A percentile compares a stretch with the other conserved stretches of the same genome.
Evolutionary conservation across 2,797 vertebrate species (phyloP).

Genomic region (Euthynnus affinis): DNA sequence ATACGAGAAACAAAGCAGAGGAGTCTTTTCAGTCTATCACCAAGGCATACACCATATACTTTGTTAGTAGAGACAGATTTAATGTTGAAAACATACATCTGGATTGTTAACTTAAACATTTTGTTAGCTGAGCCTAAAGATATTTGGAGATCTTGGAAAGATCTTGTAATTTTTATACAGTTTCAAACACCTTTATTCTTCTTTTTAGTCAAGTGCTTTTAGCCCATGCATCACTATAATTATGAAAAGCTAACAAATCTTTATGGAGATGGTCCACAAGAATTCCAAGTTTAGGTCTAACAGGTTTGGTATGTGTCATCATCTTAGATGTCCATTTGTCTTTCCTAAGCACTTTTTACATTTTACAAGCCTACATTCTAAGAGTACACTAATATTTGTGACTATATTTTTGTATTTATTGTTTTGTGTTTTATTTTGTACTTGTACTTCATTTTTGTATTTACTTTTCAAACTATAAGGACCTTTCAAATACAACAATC

Average conservation of each 20-base stretch:
- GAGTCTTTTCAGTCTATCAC: neutral
- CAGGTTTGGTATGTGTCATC: neutral
- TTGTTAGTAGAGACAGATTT: constrained; percentile 9
- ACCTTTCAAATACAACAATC: neutral
- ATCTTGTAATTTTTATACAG: neutral
- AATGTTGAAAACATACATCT: constrained; percentile 21
- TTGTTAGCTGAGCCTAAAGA: constrained; percentile 26
- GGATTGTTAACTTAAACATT: constrained; percentile 2
- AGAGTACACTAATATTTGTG: neutral
- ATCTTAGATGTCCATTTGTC: neutral
- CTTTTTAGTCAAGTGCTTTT: constrained; percentile 8
- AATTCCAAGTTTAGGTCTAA: neutral
- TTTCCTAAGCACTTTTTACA: neutral
- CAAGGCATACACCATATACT: neutral
- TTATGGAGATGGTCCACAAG: neutral
- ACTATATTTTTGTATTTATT: too few relatives aligned
- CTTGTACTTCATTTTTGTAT: neutral
- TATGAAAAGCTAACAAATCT: neutral
- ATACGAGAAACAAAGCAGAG: neutral
- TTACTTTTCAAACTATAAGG: neutral
- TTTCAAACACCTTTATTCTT: neutral
- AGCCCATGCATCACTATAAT: too few relatives aligned
- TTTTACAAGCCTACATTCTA: neutral
- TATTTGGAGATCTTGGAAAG: constrained; percentile 13
- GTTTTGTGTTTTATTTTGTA: too few relatives aligned